Evolutionary conservation across 2,113 vertebrate species (phyloP), one percentile per base, ranked within the genome.

Genomic region (Anthoscopus minutus): DNA sequence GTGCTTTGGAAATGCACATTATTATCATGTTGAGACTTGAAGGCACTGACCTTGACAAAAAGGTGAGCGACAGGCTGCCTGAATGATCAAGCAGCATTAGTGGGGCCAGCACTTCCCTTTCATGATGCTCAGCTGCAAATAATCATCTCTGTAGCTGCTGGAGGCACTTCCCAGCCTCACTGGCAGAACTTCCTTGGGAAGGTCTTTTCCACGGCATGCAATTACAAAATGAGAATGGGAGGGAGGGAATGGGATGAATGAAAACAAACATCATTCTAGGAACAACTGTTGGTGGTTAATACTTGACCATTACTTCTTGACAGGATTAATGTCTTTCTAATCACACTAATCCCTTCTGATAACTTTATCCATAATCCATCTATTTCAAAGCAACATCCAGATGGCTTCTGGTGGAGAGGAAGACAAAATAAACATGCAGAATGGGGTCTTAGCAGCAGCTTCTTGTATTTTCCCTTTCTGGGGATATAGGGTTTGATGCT

Each of bases 291-390:
- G 89, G 88, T 95, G 89, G 71, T 95, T 97, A 97, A 96, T 97
- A 88, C 96, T 97, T 96, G 94, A 95, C 97, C 94, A 95, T 95
- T 96, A 77, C 96, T 96, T 93, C 96, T 97, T 97, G 95, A 95
- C 94, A 96, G 71, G 94, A 97, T 97, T 97, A 97, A 96, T 90
- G 94, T 93, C 95, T 86, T 96, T 97, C 93, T 98, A 97, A 91
- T 97, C 97, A 96, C 94, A 73, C 56, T 97, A 97, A 93, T 98
- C 97, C 93, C 95, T 93, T 96, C 96, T 96, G 96, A 97, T 96
- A 97, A 96, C 94, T 97, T 98, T 94, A 98, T 97, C 97, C 94
- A 93, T 96, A 97, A 96, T 96, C 96, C 96, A 95, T 95, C 94
- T 94, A 94, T 95, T 96, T 94, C 94, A 91, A 87, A 73, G 82